phyloP scores from a whole-genome alignment of 92 coral and sea anemone genomes.

The Isaurus tuberculatus region DNA sequence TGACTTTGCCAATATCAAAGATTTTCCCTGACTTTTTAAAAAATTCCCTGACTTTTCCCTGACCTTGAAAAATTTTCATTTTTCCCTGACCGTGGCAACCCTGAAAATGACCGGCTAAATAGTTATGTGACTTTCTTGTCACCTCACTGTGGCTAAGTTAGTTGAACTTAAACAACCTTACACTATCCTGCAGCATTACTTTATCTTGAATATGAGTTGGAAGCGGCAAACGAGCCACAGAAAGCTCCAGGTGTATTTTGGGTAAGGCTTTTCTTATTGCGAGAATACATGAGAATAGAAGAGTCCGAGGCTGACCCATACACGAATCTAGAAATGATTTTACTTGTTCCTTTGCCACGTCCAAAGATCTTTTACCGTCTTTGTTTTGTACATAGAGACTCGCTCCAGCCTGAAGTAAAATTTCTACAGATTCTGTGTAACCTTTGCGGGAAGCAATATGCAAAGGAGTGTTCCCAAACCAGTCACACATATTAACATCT shows the following conservation, averaged over 20 bases:
- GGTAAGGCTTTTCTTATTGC: conserved; percentile 43
- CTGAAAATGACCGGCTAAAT: no score
- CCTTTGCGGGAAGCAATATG: conserved; percentile 58
- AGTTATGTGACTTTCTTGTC: no score
- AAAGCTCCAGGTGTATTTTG: background rate
- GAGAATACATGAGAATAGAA: conserved; percentile 51
- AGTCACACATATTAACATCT: conserved; percentile 43
- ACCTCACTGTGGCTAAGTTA: no score
- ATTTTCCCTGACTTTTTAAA: no score
- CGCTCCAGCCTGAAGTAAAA: conserved; percentile 68
- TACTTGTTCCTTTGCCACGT: conserved; percentile 43
- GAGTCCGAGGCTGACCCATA: conserved; percentile 55
- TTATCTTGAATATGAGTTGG: conserved; percentile 34
- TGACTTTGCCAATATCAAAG: no score
- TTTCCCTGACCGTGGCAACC: no score
- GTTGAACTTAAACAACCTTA: conserved; percentile 1
- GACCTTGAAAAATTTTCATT: no score
- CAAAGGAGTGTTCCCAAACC: conserved; percentile 61
- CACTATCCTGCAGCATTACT: conserved; percentile 21
- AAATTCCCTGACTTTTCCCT: no score
- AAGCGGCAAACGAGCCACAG: conserved; percentile 16
- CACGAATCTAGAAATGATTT: conserved; percentile 46
- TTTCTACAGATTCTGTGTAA: conserved; percentile 43
- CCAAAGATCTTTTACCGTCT: conserved; percentile 50
- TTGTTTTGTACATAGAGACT: conserved; percentile 43